Percentiles rank a stretch among this genome's conserved stretches.
phyloP scores from a whole-genome alignment of 2,888 invertebrate genomes.

The Agrotis clavis region DNA sequence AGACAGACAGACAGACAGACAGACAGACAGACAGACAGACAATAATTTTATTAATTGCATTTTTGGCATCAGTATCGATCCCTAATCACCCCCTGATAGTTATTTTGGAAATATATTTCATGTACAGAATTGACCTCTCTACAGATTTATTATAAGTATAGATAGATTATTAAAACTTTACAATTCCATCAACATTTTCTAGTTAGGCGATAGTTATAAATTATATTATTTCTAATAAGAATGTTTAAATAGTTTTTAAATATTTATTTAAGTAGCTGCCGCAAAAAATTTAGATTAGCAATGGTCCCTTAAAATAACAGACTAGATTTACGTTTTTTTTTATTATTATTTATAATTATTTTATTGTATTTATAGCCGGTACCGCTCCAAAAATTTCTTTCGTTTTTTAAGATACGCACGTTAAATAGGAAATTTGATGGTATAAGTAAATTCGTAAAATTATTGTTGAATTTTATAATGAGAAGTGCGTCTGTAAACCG shows the following conservation, averaged over 20 bases:
- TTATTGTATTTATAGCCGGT: background rate
- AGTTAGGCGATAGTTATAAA: constrained; percentile 26
- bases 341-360: constrained; percentile 15
- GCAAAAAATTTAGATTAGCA: constrained; percentile 60
- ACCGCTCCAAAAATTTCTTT: background rate
- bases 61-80: no score
- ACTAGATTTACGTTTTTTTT: constrained; percentile 44
- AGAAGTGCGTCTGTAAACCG: background rate
- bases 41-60: no score
- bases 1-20: no score
- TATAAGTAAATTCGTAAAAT: no score
- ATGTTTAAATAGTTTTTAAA: constrained; percentile 14
- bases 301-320: constrained; percentile 68
- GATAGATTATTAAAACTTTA: constrained; percentile 6
- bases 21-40: no score
- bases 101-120: no score
- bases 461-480: no score
- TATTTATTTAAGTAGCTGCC: constrained; percentile 43
- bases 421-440: background rate
- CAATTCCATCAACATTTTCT: constrained; percentile 24
- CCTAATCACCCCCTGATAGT: no score
- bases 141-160: no score
- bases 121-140: no score
- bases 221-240: constrained; percentile 9
- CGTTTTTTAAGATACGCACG: background rate